Base-by-base conservation (phyloP, 2,888 invertebrate genomes). In the Acanthosoma haemorrhoidale region DNA sequence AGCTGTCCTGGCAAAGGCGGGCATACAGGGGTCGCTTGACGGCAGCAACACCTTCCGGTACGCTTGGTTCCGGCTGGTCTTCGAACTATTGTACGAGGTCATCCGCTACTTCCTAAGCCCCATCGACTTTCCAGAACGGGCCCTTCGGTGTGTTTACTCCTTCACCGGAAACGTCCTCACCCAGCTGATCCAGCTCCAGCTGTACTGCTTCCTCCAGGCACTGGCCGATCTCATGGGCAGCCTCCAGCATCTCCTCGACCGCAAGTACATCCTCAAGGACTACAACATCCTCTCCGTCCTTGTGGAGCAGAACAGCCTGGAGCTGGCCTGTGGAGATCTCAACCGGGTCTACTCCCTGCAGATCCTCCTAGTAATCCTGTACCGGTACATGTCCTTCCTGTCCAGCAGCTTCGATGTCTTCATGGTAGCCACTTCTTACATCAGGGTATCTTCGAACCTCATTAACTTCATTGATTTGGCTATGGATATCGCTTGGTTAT, bases 341-440 rank as follows among this genome's bases (percentile, higher is more conserved):
- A 61, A 61, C 8, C 16, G 36, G 6, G 21, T 6, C 13, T 61
- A 61, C 11, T 61, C 61, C 6, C 38, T 36, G 0, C 61, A 61
- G 38, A 15, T 36, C 8, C 16, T 61, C 15, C 21, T 61, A 3
- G 36, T 36, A 3, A 18, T 61, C 4, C 6, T 36, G 2, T 61
- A 13, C 21, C 34, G 61, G 13, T 61, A 61, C 18, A 8, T 38
- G 32, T 61, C 61, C 34, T 61, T 61, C 36, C n/a, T 61, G n/a
- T 36, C 61, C 16, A 36, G 34, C 6, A 36, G 36, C 11, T 61
- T 36, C 36, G 21, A 61, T 16, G 36, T 61, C 11, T 34, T 36
- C 3, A 36, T 61, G 21, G 36, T 6, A 2, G 3, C n/a, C 3
- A 61, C 34, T 21, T 18, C 16, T 21, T 61, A 61, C 38, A 31